Evolutionary conservation across 2,113 vertebrate species (phyloP).

Genomic region (Neodon shergylaensis): DNA sequence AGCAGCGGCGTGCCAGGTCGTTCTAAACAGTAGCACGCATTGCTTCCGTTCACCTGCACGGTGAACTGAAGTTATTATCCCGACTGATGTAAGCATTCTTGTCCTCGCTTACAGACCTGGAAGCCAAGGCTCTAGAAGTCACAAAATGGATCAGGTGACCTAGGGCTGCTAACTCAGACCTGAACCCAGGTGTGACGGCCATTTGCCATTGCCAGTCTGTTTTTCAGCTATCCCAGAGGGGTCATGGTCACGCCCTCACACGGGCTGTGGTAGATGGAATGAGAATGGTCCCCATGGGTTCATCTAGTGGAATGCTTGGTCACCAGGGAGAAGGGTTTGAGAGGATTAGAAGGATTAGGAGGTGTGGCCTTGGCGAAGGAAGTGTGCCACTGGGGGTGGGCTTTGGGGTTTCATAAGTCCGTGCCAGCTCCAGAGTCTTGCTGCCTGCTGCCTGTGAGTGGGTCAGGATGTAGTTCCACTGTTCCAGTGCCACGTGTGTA

Average conservation of each 20-base stretch:
- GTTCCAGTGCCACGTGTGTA: fast-evolving
- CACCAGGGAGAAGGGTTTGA: not conserved
- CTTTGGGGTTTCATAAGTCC: not conserved
- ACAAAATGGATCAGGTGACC: not conserved
- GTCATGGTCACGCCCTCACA: not conserved
- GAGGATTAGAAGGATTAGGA: not conserved
- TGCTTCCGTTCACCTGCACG: not conserved
- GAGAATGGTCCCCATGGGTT: not conserved
- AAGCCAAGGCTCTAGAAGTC: not conserved
- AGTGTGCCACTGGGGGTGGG: not conserved
- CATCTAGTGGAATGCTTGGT: not conserved
- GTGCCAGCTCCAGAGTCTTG: not conserved
- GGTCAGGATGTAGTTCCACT: too few species aligned
- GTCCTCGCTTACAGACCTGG: not conserved
- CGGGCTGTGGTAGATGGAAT: not conserved
- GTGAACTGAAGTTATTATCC: too few species aligned
- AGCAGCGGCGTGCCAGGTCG: not conserved
- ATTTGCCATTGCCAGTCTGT: not conserved
- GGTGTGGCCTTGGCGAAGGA: not conserved
- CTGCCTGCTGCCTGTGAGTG: not conserved
- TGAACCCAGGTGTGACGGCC: not conserved
- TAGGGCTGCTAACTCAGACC: not conserved
- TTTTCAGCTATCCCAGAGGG: not conserved
- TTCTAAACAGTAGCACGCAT: fast-evolving
- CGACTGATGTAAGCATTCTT: not conserved